phyloP scores from a whole-genome alignment of 2,888 invertebrate species.

The Prostheceraeus crozeri region DNA sequence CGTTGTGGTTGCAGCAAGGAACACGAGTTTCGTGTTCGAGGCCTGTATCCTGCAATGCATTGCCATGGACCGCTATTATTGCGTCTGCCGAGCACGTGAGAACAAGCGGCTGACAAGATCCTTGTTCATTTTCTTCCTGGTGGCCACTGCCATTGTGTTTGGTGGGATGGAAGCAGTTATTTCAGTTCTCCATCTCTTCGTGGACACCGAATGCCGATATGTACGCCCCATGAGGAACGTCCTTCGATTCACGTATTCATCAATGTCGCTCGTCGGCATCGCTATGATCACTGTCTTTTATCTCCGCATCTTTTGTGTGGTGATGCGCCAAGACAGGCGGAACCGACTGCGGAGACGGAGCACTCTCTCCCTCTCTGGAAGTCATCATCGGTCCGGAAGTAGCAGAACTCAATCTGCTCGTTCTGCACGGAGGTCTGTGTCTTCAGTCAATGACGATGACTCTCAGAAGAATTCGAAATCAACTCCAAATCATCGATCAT shows the following conservation, averaged over 20 bases:
- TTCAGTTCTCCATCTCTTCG: not conserved
- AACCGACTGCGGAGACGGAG: conserved; percentile 3
- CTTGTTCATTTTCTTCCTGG: not conserved
- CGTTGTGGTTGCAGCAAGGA: not conserved
- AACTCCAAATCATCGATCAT: too few species aligned
- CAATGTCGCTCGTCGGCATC: not conserved
- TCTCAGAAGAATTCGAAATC: too few species aligned
- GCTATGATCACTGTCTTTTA: not conserved
- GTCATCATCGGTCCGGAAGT: too few species aligned
- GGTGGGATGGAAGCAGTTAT: conserved; percentile 1
- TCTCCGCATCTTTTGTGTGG: not conserved
- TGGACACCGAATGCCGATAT: not conserved
- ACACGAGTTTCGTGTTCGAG: conserved; percentile 21
- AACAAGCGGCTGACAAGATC: conserved; percentile 1
- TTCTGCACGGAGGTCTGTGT: too few species aligned
- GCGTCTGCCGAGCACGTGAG: conserved; percentile 13
- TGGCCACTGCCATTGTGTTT: not conserved
- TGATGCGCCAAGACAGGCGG: not conserved
- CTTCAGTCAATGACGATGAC: too few species aligned
- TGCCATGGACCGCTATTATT: conserved; percentile 19
- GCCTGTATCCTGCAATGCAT: conserved; percentile 11
- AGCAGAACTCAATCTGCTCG: too few species aligned
- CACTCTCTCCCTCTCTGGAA: too few species aligned
- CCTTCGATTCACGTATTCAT: not conserved
- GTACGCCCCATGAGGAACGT: conserved; percentile 5